Percentiles rank a stretch among this genome's conserved stretches.
phyloP scores from a whole-genome alignment of 2,797 vertebrate species.

The Propithecus perrieri region DNA sequence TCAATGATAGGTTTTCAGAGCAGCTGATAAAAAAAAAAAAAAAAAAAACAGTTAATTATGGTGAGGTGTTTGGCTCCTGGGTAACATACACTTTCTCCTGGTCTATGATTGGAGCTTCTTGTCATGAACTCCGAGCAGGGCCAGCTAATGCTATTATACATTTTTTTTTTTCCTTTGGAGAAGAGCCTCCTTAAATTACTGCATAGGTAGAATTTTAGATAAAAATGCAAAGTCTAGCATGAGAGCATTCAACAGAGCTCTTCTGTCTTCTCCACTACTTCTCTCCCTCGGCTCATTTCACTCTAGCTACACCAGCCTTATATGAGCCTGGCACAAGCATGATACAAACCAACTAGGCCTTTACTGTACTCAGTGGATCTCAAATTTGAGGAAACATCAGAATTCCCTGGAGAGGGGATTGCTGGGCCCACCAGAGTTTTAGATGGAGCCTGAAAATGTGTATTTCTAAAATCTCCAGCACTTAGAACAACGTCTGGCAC shows the following conservation, averaged over 20 bases:
- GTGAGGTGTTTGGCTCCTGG: conserved; percentile 78
- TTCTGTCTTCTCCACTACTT: neutral
- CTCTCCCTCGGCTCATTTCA: neutral
- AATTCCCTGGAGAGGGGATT: neutral
- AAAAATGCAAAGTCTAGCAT: neutral
- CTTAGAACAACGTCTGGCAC: neutral
- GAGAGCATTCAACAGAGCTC: neutral
- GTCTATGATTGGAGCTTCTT: conserved; percentile 65
- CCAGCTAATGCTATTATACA: conserved; percentile 35
- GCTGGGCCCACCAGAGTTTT: neutral
- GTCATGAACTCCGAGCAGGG: conserved; percentile 20
- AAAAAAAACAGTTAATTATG: conserved; percentile 79
- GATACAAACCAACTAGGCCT: neutral
- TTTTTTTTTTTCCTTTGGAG: neutral
- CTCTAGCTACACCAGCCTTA: neutral
- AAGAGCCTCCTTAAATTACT: conserved; percentile 41
- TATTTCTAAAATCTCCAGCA: neutral
- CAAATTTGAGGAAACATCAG: neutral
- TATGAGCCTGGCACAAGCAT: neutral
- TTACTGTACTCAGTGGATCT: neutral
- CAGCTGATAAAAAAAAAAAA: conserved; percentile 56
- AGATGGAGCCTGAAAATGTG: neutral
- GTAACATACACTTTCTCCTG: conserved; percentile 69
- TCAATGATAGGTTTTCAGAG: conserved; percentile 83
- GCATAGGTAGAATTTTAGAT: neutral